Evolutionary conservation across 2,113 vertebrate genomes (phyloP), one percentile per base, ranked within the genome.

Genomic region (Phalacrocorax pelagicus): DNA sequence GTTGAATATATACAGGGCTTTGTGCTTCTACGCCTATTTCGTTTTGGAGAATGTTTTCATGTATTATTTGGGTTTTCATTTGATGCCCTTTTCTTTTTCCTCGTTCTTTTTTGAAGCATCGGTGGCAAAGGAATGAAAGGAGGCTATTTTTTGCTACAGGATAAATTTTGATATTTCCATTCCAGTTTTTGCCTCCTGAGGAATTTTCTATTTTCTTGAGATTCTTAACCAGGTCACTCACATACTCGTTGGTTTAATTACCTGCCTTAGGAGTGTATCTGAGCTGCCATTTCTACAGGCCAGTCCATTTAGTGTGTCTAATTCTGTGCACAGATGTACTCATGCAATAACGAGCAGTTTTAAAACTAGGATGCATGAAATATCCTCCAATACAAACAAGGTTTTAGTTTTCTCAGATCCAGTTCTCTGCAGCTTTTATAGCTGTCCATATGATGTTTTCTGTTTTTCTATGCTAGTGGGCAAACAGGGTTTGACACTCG

Each of bases 1-100:
- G 38, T 23, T 96, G 95, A 92, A 84, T 88, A 94, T 96, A 83
- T 82, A 94, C 82, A 86, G 93, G 88, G 82, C 96, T 97, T 96
- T 96, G 95, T 90, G 88, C 90, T 80, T 77, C 94, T 65, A 7
- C 88, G 81, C 91, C 93, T 95, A 91, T 92, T 96, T 96, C 94
- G 94, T 91, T 96, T 89, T 63, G 91, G 80, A 94, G 90, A 90
- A 72, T 96, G 90, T 96, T 97, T 97, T 96, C 90, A 95, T 96
- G 96, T 97, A 96, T 97, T 96, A 92, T 96, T 97, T 96, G 91
- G 92, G 72, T 42, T 93, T 95, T 86, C 94, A 92, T 92, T 83
- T 90, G 87, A 90, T 95, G 86, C 91, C 36, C 83, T 93, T 96
- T 81, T 94, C 95, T 94, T 96, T 92, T 93, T 90, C 88, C 90